Evolutionary conservation across 2,888 invertebrate genomes (phyloP).

Genomic region (Cryptophagus acutangulus): DNA sequence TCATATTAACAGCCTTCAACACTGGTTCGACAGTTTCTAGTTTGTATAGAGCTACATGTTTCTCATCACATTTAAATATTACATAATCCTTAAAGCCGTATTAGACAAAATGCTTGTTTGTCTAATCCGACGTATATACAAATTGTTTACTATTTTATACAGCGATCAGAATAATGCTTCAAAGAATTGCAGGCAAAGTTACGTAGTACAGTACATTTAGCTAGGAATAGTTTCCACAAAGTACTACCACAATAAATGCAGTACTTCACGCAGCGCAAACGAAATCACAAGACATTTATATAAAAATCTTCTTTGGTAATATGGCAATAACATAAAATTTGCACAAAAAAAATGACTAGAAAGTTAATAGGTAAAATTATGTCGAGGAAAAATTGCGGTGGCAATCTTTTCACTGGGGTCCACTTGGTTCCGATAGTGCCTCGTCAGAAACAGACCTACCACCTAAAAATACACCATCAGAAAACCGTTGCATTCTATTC

Average conservation of each 20-base stretch:
- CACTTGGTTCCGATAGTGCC: slow-evolving; percentile 74
- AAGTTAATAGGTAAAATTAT: slow-evolving; percentile 45
- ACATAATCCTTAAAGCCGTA: slow-evolving; percentile 9
- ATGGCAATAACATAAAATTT: slow-evolving; percentile 15
- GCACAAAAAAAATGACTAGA: slow-evolving; percentile 33
- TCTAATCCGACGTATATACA: no score
- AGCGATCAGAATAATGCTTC: no score
- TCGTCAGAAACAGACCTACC: slow-evolving; percentile 74
- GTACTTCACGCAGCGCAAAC: no score
- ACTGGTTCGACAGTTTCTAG: slow-evolving; percentile 27
- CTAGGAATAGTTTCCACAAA: not conserved
- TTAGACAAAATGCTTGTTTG: no score
- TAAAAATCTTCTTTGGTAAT: slow-evolving; percentile 35
- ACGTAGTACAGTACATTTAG: slow-evolving; percentile 2
- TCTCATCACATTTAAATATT: slow-evolving; percentile 1
- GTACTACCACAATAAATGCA: not conserved
- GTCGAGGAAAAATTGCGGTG: slow-evolving; percentile 65
- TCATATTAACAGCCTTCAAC: slow-evolving; percentile 31
- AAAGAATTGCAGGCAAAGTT: not conserved
- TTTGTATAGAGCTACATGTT: slow-evolving; percentile 9
- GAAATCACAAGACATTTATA: not conserved
- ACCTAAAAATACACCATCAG: slow-evolving; percentile 54
- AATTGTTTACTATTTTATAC: no score
- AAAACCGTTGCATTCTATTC: not conserved
- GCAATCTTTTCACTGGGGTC: slow-evolving; percentile 70